A percentile compares a stretch with the other conserved stretches of the same genome.
phyloP scores from a whole-genome alignment of 2,888 invertebrate genomes.

The Habroteleia sp. region DNA sequence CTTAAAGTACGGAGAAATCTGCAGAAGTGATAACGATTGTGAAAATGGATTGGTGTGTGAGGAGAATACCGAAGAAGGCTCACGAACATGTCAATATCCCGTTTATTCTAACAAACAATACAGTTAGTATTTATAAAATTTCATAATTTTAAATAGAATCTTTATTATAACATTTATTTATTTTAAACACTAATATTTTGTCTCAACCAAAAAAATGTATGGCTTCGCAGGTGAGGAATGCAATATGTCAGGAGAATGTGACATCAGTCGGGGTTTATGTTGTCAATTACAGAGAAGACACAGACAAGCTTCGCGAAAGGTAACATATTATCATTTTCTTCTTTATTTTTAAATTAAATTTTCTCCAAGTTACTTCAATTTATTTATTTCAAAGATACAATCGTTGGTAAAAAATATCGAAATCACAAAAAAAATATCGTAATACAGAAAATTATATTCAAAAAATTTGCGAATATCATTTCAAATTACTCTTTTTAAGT shows the following conservation, averaged over 20 bases:
- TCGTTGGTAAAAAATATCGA: too few species aligned
- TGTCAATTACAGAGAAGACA: slow-evolving; percentile 93
- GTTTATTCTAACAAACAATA: slow-evolving; percentile 90
- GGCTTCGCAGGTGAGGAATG: slow-evolving; percentile 88
- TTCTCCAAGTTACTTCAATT: too few species aligned
- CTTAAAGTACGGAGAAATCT: slow-evolving; percentile 90
- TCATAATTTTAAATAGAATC: too few species aligned
- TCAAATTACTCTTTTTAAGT: too few species aligned
- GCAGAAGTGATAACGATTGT: slow-evolving; percentile 91
- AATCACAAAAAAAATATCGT: too few species aligned
- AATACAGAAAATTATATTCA: too few species aligned
- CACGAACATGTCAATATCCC: slow-evolving; percentile 90
- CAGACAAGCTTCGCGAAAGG: slow-evolving; percentile 91
- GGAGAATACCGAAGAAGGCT: slow-evolving; percentile 85
- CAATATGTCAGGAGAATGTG: slow-evolving; percentile 91
- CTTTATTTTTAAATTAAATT: too few species aligned
- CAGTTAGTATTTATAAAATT: slow-evolving; percentile 82
- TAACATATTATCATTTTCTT: slow-evolving; percentile 74
- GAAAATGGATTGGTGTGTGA: slow-evolving; percentile 91
- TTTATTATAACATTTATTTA: too few species aligned
- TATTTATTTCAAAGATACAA: too few species aligned
- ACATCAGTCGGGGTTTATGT: slow-evolving; percentile 91
- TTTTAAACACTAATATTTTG: too few species aligned
- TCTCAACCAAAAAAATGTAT: too few species aligned
- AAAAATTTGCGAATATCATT: too few species aligned